Base-by-base conservation (phyloP, 2,797 vertebrate species). In the Thalassophryne amazonica region DNA sequence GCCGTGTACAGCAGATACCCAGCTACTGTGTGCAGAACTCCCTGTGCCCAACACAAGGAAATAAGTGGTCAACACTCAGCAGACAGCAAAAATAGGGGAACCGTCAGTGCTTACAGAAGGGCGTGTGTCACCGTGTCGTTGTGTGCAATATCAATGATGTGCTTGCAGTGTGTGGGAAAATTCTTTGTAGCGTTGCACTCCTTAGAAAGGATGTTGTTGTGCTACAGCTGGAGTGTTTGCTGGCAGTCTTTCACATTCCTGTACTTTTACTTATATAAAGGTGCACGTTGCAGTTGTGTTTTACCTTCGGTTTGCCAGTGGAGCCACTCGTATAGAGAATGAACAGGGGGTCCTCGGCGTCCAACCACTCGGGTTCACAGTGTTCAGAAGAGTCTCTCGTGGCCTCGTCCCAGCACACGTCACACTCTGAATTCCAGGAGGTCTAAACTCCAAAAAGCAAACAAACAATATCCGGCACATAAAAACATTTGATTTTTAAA, bases 281-380 rank as follows among this genome's bases (percentile, higher is more conserved):
- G 27, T 4, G 35, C 10, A 15, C 2, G 24, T 5, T 14, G 9
- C 15, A 7, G 4, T 7, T 1, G 10, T 12, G 28, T 5, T 46
- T 54, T 66, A 81, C 91, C 82, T 93, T 93, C 15, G 91, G 91
- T 83, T 92, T 92, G 10, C 91, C 91, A 0, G 91, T 93, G 54
- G 91, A 92, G 42, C 91, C 91, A 19, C 91, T 93, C 63, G 91
- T 92, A 73, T 93, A 88, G 21, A 93, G 89, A 48, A 93, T 89
- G 53, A 93, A 93, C 16, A 92, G 84, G 0, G 89, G 90, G 52
- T 93, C 90, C 51, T 93, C 91, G 0, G 93, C 88, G 11, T 93
- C 89, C 87, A 93, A 56, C 89, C 86, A 89, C 76, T 89, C 93
- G 0, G 93, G 93, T 13, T 94, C 90, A 79, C 93, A 95, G 56